phyloP scores from a whole-genome alignment of 2,797 vertebrate species.

The Phalanger gymnotis region DNA sequence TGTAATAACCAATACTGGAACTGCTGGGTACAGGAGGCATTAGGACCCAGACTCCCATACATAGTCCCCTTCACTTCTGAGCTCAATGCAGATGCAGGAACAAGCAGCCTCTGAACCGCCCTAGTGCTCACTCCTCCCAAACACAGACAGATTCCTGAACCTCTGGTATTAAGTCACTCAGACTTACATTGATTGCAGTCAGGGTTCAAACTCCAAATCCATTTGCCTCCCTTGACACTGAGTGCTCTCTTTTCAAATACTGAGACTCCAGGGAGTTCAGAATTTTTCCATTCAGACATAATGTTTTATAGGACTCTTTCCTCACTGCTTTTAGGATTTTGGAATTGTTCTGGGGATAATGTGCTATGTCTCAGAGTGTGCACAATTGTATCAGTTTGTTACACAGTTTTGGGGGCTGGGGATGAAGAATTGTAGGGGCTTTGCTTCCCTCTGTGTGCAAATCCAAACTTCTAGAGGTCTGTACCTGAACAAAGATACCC shows the following conservation, averaged over 20 bases:
- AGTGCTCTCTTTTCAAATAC: neutral
- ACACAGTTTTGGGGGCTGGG: neutral
- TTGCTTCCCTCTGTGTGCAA: neutral
- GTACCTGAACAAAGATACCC: neutral
- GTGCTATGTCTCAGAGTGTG: neutral
- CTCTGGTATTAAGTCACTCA: neutral
- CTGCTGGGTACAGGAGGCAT: neutral
- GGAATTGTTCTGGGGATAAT: neutral
- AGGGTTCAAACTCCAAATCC: neutral
- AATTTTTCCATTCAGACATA: neutral
- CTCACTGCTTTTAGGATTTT: neutral
- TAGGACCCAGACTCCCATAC: neutral
- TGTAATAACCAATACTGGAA: neutral
- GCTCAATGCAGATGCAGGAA: neutral
- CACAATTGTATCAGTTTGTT: neutral
- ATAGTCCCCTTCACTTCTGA: neutral
- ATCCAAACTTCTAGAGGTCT: neutral
- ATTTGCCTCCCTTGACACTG: neutral
- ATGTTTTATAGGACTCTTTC: neutral
- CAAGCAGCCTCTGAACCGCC: neutral
- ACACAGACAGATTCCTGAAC: neutral
- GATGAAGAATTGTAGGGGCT: neutral
- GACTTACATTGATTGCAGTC: neutral
- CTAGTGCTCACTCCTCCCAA: neutral
- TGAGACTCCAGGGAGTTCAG: neutral